Base-by-base conservation (phyloP, 37 sponge, comb jelly and placozoan genomes). In the Oopsacas minuta region DNA sequence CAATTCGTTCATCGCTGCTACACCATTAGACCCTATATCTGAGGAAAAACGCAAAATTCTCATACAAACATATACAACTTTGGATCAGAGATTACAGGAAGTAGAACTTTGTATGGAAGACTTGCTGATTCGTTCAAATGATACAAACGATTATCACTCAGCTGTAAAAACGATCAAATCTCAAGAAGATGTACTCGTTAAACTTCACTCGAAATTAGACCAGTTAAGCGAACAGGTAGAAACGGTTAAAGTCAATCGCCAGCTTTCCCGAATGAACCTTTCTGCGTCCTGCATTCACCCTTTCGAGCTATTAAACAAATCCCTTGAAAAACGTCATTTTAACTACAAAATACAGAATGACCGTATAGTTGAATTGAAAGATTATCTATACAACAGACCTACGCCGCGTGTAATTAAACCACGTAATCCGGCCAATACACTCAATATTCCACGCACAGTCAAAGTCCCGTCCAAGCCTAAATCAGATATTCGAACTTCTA, bases 21-120 rank as follows among this genome's bases (percentile, higher is more conserved):
- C 75, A 61, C 75, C 75, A 32, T 61, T 61, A 34, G 75, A 61
- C 28, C 75, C 75, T 20, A 61, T 61, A 32, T 61, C 75, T 61
- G 75, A 61, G 30, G 28, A 61, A 34, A 61, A 61, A n/a, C 22
- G 28, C 32, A 61, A 61, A 61, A n/a, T n/a, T 3, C 75, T 61
- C 28, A 61, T 61, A 25, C 75, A 61, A 20, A 61, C 75, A 10
- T 61, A 61, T 12, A 32, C 75, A 32, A 61, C 28, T 61, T n/a
- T 61, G 22, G 75, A 61, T 61, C 75, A 61, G 30, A 3, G 30
- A 61, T n/a, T 61, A 25, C 75, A 61, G 28, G 75, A 61, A 61
- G 75, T 61, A 32, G 75, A 61, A n/a, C 22, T n/a, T 7, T 25
- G 5, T 10, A 20, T 61, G 30, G 28, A 25, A 61, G 30, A 10